A percentile compares a stretch with the other conserved stretches of the same genome.
phyloP scores from a whole-genome alignment of 2,113 vertebrate genomes.

The Callopanchax toddi region DNA sequence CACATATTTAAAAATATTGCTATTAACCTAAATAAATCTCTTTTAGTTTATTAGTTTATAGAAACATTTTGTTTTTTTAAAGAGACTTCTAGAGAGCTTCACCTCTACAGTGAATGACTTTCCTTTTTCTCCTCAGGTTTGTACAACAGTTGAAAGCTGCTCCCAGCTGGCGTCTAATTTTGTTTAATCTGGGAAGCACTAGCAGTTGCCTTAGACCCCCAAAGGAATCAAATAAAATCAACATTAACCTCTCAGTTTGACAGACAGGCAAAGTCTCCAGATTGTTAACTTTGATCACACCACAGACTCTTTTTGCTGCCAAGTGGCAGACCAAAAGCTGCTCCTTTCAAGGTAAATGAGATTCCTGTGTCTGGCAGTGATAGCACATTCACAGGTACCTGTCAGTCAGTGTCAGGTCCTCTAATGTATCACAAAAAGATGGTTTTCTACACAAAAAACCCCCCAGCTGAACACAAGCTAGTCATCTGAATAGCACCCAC shows the following conservation, averaged over 20 bases:
- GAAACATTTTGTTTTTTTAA: neutral
- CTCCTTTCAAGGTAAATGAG: slow-evolving; percentile 24
- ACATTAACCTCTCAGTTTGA: slow-evolving; percentile 17
- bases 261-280: slow-evolving; percentile 14
- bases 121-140: neutral
- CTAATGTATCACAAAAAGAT: slow-evolving; percentile 26
- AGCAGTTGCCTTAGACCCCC: slow-evolving; percentile 1
- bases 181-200: neutral
- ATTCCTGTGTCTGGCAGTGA: slow-evolving; percentile 19
- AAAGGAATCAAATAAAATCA: slow-evolving; percentile 19
- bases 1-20: no score
- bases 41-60: neutral
- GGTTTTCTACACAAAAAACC: slow-evolving; percentile 5
- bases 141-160: neutral
- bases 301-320: slow-evolving; percentile 10
- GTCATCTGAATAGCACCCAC: neutral
- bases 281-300: slow-evolving; percentile 28
- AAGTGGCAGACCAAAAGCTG: slow-evolving; percentile 27
- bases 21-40: neutral
- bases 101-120: neutral
- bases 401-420: slow-evolving; percentile 38
- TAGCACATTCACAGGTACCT: slow-evolving; percentile 22
- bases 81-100: neutral
- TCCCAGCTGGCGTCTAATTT: neutral
- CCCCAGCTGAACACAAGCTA: slow-evolving; percentile 11